These are phyloP conservation scores for Macaria notata DNA, from an alignment of 2,888 invertebrate genomes.

Conservation along the genomic window DNA sequence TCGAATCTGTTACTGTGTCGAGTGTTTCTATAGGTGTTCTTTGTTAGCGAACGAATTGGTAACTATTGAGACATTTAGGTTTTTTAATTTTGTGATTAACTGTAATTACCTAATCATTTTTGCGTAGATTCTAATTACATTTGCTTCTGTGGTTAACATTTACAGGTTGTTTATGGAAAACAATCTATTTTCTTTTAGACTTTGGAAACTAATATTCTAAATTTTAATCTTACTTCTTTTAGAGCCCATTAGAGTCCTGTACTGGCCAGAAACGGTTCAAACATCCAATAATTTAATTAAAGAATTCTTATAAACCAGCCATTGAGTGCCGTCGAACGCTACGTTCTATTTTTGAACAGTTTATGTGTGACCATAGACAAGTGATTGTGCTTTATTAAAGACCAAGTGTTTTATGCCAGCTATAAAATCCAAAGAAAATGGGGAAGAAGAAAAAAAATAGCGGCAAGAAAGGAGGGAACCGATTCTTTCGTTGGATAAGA, in stretches of 20 bases:
- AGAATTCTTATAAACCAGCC: constrained; percentile 43
- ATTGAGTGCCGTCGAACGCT: constrained; percentile 42
- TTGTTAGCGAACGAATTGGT: constrained; percentile 46
- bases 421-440: constrained; percentile 49
- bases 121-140: constrained; percentile 23
- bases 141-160: constrained; percentile 42
- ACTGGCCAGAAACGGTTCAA: constrained; percentile 55
- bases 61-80: constrained; percentile 46
- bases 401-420: constrained; percentile 51
- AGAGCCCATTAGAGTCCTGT: constrained; percentile 69
- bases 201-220: constrained; percentile 5
- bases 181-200: neutral
- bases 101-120: constrained; percentile 21
- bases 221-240: constrained; percentile 21
- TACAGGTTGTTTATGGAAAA: constrained; percentile 24
- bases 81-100: constrained; percentile 20
- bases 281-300: constrained; percentile 46
- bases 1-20: constrained; percentile 26
- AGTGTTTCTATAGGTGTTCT: constrained; percentile 19
- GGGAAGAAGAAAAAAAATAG: constrained; percentile 76
- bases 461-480: constrained; percentile 64
- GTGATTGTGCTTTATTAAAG: constrained; percentile 40
- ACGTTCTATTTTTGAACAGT: constrained; percentile 39
- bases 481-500: constrained; percentile 77
- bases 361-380: constrained; percentile 44